A percentile compares a stretch with the other conserved stretches of the same genome.
These are phyloP conservation scores for Hydroisotoma schaefferi DNA, from an alignment of 2,888 invertebrate species.

Conservation along the genomic window DNA sequence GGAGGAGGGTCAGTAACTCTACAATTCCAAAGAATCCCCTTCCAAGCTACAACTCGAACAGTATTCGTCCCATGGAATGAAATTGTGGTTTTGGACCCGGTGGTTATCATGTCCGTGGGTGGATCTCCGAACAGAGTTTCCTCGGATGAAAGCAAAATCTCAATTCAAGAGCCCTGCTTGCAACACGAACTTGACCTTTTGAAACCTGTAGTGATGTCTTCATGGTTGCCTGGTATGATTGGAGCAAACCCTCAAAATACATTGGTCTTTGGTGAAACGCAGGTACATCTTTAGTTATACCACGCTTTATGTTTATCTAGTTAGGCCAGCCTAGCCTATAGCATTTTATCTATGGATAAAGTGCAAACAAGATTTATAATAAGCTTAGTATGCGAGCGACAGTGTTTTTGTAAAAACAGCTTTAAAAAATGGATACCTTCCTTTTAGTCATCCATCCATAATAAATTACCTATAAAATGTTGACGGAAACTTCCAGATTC, in stretches of 20 bases:
- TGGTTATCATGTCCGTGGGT: conserved; percentile 67
- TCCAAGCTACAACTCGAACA: conserved; percentile 79
- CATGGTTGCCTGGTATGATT: conserved; percentile 85
- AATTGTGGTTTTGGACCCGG: conserved; percentile 81
- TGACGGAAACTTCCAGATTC: no score
- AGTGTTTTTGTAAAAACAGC: no score
- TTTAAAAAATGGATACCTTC: no score
- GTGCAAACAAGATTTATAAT: no score
- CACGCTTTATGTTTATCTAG: not conserved
- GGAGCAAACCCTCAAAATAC: conserved; percentile 77
- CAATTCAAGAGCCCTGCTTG: conserved; percentile 61
- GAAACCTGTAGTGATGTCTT: conserved; percentile 79
- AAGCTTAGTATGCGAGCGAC: no score
- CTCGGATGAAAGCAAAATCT: conserved; percentile 36
- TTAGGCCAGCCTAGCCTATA: not conserved
- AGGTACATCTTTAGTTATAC: conserved; percentile 60
- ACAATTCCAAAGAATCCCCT: conserved; percentile 93
- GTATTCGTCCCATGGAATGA: conserved; percentile 98
- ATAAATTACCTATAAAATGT: no score
- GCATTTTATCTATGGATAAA: no score
- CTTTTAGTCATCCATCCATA: no score
- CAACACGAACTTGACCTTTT: conserved; percentile 83
- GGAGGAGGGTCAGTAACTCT: conserved; percentile 96
- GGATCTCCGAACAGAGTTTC: conserved; percentile 18
- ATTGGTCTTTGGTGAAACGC: conserved; percentile 85